Conservation (phyloP, 2,888 invertebrate species). For the Acanthosepion esculentum region DNA sequence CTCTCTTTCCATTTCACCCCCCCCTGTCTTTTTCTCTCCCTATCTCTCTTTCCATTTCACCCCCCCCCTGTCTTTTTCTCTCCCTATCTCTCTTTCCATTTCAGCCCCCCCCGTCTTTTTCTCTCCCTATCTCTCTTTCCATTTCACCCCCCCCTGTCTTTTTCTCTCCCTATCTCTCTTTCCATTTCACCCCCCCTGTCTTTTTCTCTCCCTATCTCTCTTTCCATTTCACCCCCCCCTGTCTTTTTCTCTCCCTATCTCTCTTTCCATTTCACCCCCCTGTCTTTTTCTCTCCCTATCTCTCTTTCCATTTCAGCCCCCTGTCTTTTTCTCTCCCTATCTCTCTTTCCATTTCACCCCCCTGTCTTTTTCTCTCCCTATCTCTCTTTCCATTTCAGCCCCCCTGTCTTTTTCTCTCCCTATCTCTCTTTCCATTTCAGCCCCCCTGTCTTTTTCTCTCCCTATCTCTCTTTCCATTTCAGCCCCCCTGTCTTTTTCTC, state of each 20-base stretch:
- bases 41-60: too few relatives aligned
- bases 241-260: background rate
- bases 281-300: background rate
- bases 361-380: too few relatives aligned
- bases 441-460: too few relatives aligned
- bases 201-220: background rate
- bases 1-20: background rate
- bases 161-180: too few relatives aligned
- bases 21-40: too few relatives aligned
- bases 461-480: background rate
- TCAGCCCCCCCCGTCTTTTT: too few relatives aligned
- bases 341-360: background rate
- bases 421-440: background rate
- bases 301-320: too few relatives aligned
- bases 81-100: background rate
- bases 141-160: background rate
- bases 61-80: too few relatives aligned
- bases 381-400: background rate
- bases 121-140: too few relatives aligned
- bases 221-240: background rate
- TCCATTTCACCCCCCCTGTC: background rate
- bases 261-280: fast-evolving
- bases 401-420: too few relatives aligned
- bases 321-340: background rate
- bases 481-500: fast-evolving